phyloP scores from a whole-genome alignment of 2,113 vertebrate genomes.

The Paedocypris sp. region DNA sequence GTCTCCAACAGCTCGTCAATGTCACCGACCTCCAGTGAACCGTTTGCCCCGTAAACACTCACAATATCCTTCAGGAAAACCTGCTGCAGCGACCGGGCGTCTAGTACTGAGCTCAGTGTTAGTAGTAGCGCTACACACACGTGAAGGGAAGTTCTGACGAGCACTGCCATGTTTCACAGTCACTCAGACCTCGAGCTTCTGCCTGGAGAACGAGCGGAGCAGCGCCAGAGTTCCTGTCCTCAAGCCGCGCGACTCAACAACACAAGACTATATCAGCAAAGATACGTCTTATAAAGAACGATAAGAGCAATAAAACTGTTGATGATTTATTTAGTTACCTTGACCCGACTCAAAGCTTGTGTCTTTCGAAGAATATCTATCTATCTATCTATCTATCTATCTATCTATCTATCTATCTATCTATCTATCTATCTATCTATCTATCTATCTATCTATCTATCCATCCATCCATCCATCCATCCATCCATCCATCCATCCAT shows the following conservation, averaged over 20 bases:
- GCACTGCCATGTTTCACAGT: constrained; percentile 9
- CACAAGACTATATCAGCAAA: neutral
- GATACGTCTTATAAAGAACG: neutral
- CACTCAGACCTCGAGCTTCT: neutral
- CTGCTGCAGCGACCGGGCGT: neutral
- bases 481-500: too few relatives aligned
- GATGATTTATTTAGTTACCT: neutral
- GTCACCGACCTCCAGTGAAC: constrained; percentile 21
- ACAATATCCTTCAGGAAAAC: constrained; percentile 28
- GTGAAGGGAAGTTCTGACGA: neutral
- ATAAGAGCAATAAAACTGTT: neutral
- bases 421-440: too few relatives aligned
- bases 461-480: too few relatives aligned
- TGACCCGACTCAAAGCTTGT: neutral
- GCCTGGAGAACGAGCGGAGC: neutral
- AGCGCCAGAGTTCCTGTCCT: neutral
- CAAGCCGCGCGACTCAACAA: neutral
- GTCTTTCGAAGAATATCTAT: too few relatives aligned
- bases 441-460: too few relatives aligned
- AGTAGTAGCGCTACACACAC: neutral
- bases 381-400: too few relatives aligned
- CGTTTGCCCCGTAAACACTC: constrained; percentile 24
- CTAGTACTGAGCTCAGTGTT: neutral
- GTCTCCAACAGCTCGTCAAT: constrained; percentile 19
- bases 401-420: too few relatives aligned